These are phyloP conservation scores for Nycteola revayana DNA, from an alignment of 2,888 invertebrate genomes.

Conservation along the genomic window DNA sequence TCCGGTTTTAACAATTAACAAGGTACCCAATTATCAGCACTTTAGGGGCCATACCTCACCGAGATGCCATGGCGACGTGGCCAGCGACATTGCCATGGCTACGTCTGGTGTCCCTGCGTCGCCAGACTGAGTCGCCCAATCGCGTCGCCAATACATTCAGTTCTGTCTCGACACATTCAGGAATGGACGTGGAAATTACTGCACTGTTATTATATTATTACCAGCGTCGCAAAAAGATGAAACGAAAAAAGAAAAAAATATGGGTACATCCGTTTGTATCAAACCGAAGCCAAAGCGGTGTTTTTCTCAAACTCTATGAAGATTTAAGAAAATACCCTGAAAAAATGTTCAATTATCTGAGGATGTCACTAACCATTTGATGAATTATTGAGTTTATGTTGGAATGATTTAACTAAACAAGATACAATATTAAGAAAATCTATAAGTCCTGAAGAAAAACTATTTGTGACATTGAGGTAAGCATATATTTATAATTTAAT, in stretches of 20 bases:
- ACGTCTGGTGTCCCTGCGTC: constrained; percentile 16
- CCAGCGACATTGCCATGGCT: constrained; percentile 10
- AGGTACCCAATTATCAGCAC: too few species aligned
- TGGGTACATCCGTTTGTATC: constrained; percentile 7
- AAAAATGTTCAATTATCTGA: constrained; percentile 20
- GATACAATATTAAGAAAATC: constrained; percentile 29
- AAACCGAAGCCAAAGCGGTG: constrained; percentile 14
- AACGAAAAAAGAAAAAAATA: constrained; percentile 12
- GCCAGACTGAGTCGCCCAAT: constrained; percentile 19
- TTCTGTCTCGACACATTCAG: constrained; percentile 11
- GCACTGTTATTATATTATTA: constrained; percentile 7
- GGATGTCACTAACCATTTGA: constrained; percentile 24
- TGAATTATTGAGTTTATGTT: constrained; percentile 25
- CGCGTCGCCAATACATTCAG: constrained; percentile 18
- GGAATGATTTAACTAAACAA: constrained; percentile 21
- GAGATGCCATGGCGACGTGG: background rate
- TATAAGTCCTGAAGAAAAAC: constrained; percentile 24
- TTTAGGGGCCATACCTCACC: too few species aligned
- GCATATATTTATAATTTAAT: constrained; percentile 15
- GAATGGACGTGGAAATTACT: constrained; percentile 16
- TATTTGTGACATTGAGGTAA: constrained; percentile 24
- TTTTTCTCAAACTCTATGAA: constrained; percentile 18
- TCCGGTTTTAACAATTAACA: too few species aligned
- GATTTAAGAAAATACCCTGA: constrained; percentile 24
- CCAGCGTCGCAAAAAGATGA: too few species aligned